These are phyloP conservation scores for Drosophila macrospina DNA, from an alignment of 2,888 invertebrate species.

Conservation along the genomic window DNA sequence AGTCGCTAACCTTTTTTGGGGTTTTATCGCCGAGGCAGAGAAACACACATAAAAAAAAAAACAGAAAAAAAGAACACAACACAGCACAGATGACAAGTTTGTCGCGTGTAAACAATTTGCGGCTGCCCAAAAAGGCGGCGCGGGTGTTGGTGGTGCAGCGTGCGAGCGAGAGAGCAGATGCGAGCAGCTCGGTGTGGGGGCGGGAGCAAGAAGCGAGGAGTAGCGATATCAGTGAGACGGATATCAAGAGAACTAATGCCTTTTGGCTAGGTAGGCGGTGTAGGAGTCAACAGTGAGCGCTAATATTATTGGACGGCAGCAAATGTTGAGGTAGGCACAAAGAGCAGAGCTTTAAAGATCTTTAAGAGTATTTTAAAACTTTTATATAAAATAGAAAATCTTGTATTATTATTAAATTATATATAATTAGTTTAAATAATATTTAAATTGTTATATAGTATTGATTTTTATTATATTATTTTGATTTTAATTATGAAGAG, in stretches of 20 bases:
- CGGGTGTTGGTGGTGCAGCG: constrained; percentile 53
- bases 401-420: too few species aligned
- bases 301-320: constrained; percentile 16
- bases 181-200: too few species aligned
- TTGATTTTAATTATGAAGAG: too few species aligned
- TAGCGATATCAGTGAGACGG: constrained; percentile 62
- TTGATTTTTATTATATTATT: too few species aligned
- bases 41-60: constrained; percentile 50
- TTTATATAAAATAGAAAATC: too few species aligned
- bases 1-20: constrained; percentile 78
- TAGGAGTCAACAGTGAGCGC: constrained; percentile 49
- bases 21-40: constrained; percentile 57
- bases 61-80: constrained; percentile 13
- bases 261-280: constrained; percentile 36
- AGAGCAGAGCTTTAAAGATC: neutral
- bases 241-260: constrained; percentile 61
- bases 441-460: too few species aligned
- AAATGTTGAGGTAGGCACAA: constrained; percentile 40
- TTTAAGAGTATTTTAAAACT: too few species aligned
- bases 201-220: constrained; percentile 12
- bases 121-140: constrained; percentile 66
- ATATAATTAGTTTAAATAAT: too few species aligned
- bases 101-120: constrained; percentile 78
- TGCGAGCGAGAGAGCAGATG: neutral
- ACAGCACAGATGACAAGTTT: constrained; percentile 72